Evolutionary conservation across 1,140 invertebrate genomes (phyloP).

Genomic region (Zaprionus taronus): DNA sequence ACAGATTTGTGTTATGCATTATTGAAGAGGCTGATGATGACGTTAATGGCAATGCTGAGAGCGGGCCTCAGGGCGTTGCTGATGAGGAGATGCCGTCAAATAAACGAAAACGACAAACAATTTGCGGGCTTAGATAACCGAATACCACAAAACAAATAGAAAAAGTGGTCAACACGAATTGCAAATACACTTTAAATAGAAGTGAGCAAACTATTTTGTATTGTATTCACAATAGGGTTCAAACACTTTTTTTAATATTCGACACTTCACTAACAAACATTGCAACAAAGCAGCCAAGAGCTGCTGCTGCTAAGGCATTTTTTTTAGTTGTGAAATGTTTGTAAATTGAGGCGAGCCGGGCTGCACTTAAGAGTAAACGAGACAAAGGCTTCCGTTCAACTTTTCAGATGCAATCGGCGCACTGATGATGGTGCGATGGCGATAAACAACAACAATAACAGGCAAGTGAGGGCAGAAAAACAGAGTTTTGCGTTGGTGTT

Average conservation of each 20-base stretch:
- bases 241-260: not conserved
- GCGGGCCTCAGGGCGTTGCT: constrained; percentile 4
- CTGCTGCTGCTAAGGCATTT: not conserved
- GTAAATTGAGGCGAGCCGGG: not conserved
- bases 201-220: not conserved
- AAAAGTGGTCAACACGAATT: constrained; percentile 1
- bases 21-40: constrained; percentile 44
- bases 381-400: constrained; percentile 10
- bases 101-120: constrained; percentile 35
- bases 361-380: constrained; percentile 14
- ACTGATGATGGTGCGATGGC: constrained; percentile 12
- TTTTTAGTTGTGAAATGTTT: constrained; percentile 2
- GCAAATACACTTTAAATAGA: constrained; percentile 12
- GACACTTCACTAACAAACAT: not conserved
- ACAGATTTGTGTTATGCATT: constrained; percentile 54
- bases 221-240: not conserved
- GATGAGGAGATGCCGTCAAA: constrained; percentile 17
- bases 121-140: constrained; percentile 38
- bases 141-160: constrained; percentile 26
- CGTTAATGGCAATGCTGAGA: constrained; percentile 6
- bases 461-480: not conserved
- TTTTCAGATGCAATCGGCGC: constrained; percentile 20
- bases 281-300: too few species aligned
- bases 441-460: constrained; percentile 18
- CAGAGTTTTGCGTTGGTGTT: not conserved